Evolutionary conservation across 2,113 vertebrate genomes (phyloP).

Genomic region (Ophthalmotilapia sp.): DNA sequence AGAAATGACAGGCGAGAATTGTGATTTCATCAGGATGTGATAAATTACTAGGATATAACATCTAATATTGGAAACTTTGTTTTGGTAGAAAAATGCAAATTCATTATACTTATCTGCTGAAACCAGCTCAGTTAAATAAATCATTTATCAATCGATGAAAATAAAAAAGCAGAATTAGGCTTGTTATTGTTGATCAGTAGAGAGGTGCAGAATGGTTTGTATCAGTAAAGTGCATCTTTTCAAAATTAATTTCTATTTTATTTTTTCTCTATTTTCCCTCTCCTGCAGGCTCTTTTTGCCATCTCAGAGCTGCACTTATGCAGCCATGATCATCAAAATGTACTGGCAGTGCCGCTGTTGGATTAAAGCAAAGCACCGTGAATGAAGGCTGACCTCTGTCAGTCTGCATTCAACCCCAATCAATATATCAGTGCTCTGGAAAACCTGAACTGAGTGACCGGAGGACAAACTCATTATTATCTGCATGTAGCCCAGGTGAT

Average conservation of each 20-base stretch:
- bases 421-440: background rate
- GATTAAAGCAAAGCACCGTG: slow-evolving; percentile 9
- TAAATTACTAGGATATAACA: background rate
- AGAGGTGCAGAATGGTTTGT: background rate
- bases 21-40: background rate
- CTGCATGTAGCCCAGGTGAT: background rate
- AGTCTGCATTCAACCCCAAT: background rate
- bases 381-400: background rate
- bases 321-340: background rate
- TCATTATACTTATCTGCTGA: background rate
- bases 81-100: background rate
- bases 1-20: background rate
- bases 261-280: background rate
- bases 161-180: background rate
- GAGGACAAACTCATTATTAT: background rate
- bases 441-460: background rate
- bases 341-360: background rate
- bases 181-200: background rate
- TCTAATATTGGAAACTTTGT: background rate
- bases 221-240: background rate
- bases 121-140: background rate
- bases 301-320: background rate
- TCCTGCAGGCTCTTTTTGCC: background rate
- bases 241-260: background rate
- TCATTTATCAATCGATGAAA: background rate